Percentiles rank a stretch among this genome's conserved stretches.
Conservation (phyloP, 2,888 invertebrate genomes). For the Callinectes sapidus region DNA sequence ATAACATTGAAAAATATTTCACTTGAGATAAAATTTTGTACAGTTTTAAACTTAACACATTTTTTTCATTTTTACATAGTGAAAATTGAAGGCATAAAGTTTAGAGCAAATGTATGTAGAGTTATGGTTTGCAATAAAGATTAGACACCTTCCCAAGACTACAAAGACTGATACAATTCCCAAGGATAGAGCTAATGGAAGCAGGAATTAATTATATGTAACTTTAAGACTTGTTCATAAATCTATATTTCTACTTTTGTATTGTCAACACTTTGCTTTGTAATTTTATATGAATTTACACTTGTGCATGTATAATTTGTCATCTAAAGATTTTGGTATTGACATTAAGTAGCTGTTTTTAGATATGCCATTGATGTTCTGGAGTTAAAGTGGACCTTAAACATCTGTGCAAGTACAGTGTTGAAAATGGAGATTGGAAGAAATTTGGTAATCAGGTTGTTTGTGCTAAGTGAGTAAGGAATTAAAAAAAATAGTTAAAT, state of each 20-base stretch:
- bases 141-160: background rate
- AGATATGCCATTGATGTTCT: background rate
- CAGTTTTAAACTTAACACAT: too few species aligned
- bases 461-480: background rate
- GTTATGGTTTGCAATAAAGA: background rate
- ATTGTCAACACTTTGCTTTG: background rate
- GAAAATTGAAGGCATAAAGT: too few species aligned
- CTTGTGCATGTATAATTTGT: background rate
- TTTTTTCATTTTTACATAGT: too few species aligned
- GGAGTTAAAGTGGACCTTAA: background rate
- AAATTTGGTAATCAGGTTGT: background rate
- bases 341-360: background rate
- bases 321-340: background rate
- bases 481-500: background rate
- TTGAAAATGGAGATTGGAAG: too few species aligned
- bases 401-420: background rate
- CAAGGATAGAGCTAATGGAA: background rate
- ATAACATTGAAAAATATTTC: too few species aligned
- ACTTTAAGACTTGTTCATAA: background rate
- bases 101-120: too few species aligned
- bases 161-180: background rate
- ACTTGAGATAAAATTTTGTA: too few species aligned
- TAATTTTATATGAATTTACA: constrained; percentile 44
- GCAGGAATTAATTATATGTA: background rate
- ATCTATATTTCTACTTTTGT: constrained; percentile 44